phyloP scores from a whole-genome alignment of 2,797 vertebrate species.

The Melanotaenia pygmaea region DNA sequence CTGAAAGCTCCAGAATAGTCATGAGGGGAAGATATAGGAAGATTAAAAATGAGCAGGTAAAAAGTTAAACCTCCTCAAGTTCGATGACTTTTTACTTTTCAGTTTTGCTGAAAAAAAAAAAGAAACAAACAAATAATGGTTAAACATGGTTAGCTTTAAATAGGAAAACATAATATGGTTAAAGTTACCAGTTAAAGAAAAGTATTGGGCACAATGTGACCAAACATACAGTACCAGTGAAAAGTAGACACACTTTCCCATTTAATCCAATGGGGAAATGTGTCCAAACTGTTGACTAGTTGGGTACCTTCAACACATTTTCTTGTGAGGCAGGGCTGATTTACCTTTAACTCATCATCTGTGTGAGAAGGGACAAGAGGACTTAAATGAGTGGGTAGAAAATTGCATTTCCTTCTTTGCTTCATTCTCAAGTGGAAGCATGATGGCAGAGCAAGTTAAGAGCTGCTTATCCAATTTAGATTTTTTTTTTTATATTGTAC shows the following conservation, averaged over 20 bases:
- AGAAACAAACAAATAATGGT: no score
- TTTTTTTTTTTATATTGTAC: constrained; percentile 50
- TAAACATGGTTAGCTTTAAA: not conserved
- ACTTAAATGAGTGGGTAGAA: constrained; percentile 31
- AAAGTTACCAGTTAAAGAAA: no score
- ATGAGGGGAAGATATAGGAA: no score
- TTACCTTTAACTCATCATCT: constrained; percentile 22
- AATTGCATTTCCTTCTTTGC: constrained; percentile 34
- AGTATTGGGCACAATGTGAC: not conserved
- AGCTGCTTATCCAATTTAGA: constrained; percentile 44
- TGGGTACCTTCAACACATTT: not conserved
- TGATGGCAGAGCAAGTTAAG: constrained; percentile 58
- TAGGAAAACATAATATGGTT: not conserved
- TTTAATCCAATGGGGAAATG: not conserved
- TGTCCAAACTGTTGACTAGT: not conserved
- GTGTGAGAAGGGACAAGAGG: constrained; percentile 1
- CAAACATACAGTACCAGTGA: not conserved
- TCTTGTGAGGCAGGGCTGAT: constrained; percentile 4
- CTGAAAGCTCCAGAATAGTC: no score
- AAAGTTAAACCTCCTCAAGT: not conserved
- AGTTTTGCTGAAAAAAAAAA: no score
- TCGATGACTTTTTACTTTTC: not conserved
- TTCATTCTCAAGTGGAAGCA: constrained; percentile 48
- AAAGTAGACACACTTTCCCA: no score
- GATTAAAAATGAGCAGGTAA: no score